Evolutionary conservation across 2,113 vertebrate genomes (phyloP).

Genomic region (Gambusia holbrooki): DNA sequence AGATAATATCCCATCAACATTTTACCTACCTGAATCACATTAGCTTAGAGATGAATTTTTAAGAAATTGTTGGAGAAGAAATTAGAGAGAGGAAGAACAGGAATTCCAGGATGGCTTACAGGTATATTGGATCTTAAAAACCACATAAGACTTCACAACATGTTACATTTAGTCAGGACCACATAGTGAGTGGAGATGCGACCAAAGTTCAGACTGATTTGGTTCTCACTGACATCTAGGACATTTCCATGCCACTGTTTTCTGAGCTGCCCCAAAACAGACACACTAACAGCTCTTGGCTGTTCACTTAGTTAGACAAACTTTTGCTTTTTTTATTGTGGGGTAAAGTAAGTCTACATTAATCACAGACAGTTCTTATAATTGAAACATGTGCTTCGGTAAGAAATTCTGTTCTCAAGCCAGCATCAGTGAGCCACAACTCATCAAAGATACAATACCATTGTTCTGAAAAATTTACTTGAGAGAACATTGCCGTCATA

Average conservation of each 20-base stretch:
- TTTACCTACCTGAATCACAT: background rate
- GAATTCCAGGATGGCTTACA: conserved; percentile 1
- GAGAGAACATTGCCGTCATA: conserved; percentile 52
- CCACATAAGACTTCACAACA: conserved; percentile 30
- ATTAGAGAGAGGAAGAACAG: conserved; percentile 8
- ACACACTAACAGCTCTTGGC: background rate
- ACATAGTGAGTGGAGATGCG: conserved; percentile 50
- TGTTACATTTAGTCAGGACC: conserved; percentile 40
- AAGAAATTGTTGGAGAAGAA: conserved; percentile 21
- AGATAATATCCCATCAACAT: background rate
- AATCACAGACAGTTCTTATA: conserved; percentile 53
- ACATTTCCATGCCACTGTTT: background rate
- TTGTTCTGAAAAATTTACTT: conserved; percentile 43
- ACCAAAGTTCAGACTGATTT: conserved; percentile 43
- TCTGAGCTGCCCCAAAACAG: background rate
- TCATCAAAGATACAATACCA: conserved; percentile 57
- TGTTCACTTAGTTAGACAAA: conserved; percentile 13
- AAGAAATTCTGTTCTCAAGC: conserved; percentile 21
- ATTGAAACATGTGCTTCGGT: conserved; percentile 29
- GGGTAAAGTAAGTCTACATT: conserved; percentile 8
- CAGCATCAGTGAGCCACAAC: conserved; percentile 18
- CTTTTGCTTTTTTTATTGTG: conserved; percentile 16
- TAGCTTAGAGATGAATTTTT: conserved; percentile 24
- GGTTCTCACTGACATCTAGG: conserved; percentile 17
- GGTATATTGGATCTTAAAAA: conserved; percentile 24